Percentiles rank a stretch among this genome's conserved stretches.
phyloP scores from a whole-genome alignment of 2,888 invertebrate genomes.

The Nemotelus nigrinus region DNA sequence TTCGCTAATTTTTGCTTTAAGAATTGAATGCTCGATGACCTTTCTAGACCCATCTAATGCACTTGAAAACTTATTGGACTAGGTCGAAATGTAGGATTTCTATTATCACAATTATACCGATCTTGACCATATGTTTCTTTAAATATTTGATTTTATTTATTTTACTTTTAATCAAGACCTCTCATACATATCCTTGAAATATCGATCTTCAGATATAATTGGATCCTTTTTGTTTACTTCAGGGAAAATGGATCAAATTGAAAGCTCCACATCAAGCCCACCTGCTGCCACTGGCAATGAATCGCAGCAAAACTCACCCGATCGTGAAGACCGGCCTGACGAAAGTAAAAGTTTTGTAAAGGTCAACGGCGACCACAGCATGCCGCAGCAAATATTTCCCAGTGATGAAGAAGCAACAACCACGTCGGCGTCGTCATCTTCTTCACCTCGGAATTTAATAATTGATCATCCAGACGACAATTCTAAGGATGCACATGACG shows the following conservation, averaged over 20 bases:
- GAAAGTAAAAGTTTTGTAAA: constrained; percentile 3
- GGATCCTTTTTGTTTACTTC: not conserved
- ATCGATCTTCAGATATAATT: too few relatives aligned
- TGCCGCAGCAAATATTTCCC: constrained; percentile 39
- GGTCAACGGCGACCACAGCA: constrained; percentile 37
- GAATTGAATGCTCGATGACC: too few relatives aligned
- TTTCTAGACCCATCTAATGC: too few relatives aligned
- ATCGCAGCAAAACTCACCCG: not conserved
- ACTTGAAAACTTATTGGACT: too few relatives aligned
- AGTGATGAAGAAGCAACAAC: constrained; percentile 50
- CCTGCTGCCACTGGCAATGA: not conserved
- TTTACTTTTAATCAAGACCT: too few relatives aligned
- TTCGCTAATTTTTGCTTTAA: too few relatives aligned
- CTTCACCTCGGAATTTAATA: constrained; percentile 61
- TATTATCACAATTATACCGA: too few relatives aligned
- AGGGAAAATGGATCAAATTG: constrained; percentile 18
- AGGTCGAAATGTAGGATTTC: too few relatives aligned
- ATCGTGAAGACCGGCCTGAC: not conserved
- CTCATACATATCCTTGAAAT: too few relatives aligned
- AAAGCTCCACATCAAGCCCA: not conserved
- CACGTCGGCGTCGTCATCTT: constrained; percentile 55
- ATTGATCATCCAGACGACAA: constrained; percentile 61
- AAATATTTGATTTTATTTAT: too few relatives aligned
- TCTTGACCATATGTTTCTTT: too few relatives aligned
- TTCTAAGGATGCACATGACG: constrained; percentile 29